A percentile compares a stretch with the other conserved stretches of the same genome.
Evolutionary conservation across 2,113 vertebrate species (phyloP).

Genomic region (Thalassoma bifasciatum): DNA sequence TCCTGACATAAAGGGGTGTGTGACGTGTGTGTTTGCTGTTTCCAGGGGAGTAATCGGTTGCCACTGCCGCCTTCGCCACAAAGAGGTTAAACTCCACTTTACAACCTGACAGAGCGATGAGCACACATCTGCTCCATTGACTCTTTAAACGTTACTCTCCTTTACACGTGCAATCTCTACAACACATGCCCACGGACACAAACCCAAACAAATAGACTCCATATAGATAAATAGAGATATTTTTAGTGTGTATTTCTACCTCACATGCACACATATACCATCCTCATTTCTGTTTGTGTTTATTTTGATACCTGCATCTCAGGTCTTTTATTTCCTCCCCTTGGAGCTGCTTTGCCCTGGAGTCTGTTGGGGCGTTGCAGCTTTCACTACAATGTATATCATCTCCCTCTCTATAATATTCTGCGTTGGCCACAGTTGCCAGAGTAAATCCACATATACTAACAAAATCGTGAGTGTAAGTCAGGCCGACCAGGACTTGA

Average conservation of each 20-base stretch:
- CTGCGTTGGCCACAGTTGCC: not conserved
- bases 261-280: not conserved
- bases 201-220: constrained; percentile 3
- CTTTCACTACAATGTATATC: too few relatives aligned
- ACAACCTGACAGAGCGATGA: constrained; percentile 53
- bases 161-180: constrained; percentile 33
- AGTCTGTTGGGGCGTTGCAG: too few relatives aligned
- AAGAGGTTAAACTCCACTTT: constrained; percentile 71
- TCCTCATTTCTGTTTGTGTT: not conserved
- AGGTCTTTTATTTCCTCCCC: not conserved
- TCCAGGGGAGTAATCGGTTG: constrained; percentile 69
- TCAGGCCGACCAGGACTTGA: not conserved
- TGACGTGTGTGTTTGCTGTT: constrained; percentile 68
- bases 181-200: constrained; percentile 22
- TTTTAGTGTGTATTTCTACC: not conserved
- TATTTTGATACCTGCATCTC: not conserved
- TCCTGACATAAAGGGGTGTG: constrained; percentile 29
- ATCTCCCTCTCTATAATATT: too few relatives aligned
- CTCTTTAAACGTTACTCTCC: constrained; percentile 20
- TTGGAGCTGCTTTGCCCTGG: too few relatives aligned
- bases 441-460: not conserved
- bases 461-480: not conserved
- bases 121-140: constrained; percentile 61
- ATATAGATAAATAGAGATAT: not conserved
- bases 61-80: constrained; percentile 56